Evolutionary conservation across 1,140 invertebrate genomes (phyloP), one percentile per base, ranked within the genome.

Genomic region (Steinernema khuongi): DNA sequence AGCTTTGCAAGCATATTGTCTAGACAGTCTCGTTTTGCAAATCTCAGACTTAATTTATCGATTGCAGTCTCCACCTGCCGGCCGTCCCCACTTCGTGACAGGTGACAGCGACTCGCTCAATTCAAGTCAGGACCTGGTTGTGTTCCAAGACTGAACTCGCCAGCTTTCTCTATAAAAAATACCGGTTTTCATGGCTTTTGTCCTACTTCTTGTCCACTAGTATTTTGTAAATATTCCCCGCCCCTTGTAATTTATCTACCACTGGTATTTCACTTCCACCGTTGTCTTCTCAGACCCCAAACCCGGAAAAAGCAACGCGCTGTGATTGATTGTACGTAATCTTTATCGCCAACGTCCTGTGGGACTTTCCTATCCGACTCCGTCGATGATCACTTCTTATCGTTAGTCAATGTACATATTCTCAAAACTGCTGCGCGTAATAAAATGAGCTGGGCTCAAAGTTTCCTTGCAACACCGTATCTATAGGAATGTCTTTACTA

Each of bases 201-300:
- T n/a, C n/a, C n/a, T 41, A 41, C 36, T 41, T n/a, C 36, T n/a
- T 41, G 36, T n/a, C 7, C 36, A 41, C 36, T 41, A 11, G 7
- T 7, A 41, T n/a, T 41, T 60, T 60, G 50, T 60, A 60, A 60
- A 41, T 41, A 41, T n/a, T n/a, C 36, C n/a, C 36, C n/a, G n/a
- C 36, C 36, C n/a, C n/a, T n/a, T n/a, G n/a, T 41, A 11, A 41
- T 4, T 60, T 60, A 60, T 60, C 19, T 60, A 7, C 26, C 26
- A 22, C 50, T 60, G 50, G 50, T n/a, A n/a, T 60, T 60, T 60
- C 50, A 60, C 50, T 60, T 60, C 19, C n/a, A n/a, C 26, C 50
- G 4, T 11, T 22, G 11, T 60, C 50, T 60, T 26, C 26, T 60
- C 22, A 60, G 26, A 60, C 50, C 50, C 50, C 4, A 26, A 60